Base-by-base conservation (phyloP, 2,113 vertebrate genomes). In the Paradisaea rubra region DNA sequence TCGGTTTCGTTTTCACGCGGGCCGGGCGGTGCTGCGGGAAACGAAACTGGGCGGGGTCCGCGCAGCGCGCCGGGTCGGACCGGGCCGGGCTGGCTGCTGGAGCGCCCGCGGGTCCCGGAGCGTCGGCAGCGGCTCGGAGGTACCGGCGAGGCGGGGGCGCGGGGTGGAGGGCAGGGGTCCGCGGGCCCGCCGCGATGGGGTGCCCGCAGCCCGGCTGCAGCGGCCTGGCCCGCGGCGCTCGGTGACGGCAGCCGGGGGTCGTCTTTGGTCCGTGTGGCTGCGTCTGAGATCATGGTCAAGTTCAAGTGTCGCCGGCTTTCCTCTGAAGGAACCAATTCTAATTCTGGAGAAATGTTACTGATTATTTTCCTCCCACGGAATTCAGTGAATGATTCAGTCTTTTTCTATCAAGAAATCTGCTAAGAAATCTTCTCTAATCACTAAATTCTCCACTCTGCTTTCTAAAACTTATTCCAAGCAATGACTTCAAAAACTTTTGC, bases 71-170 rank as follows among this genome's bases (percentile, higher is more conserved):
- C 9, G 25, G 1, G 6, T 10, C 7, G 24, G 1, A 3, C 19
- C 3, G 31, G 2, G 23, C 27, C 5, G 22, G 2, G 7, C 6
- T 1, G 17, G 37, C 12, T 6, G 61, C 35, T 0, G 39, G 4
- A 31, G 59, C 12, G 7, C 2, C n/a, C 12, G 47, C 10, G 52
- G 25, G 1, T 8, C 11, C 9, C 6, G 56, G 37, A 7, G 37
- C 2, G 10, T 7, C 39, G 16, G 66, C 57, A 15, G 47, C 31
- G 6, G 45, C 28, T 64, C 28, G 39, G 6, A 64, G 85, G 81
- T 65, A 31, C 11, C 18, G 35, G 53, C 11, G 53, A 42, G 31
- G 3, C 14, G 11, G 44, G 20, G 42, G 13, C 28, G 31, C 30
- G n/a, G 33, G 28, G 15, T 21, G 41, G 16, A 10, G 70, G 49